Conservation (phyloP, 2,888 invertebrate genomes). For the Noctua comes region DNA sequence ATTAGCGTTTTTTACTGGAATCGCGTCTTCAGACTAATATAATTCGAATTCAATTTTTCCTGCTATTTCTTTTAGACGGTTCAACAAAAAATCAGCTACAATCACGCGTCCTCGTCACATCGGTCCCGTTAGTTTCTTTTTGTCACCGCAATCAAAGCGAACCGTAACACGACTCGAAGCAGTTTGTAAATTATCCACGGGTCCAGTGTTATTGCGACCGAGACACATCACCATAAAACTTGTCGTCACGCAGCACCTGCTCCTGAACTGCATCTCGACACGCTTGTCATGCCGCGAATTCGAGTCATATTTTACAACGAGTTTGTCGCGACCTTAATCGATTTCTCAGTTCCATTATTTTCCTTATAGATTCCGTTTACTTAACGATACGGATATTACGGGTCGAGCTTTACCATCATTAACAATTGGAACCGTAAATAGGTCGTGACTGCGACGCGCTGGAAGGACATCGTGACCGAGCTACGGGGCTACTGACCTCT, state of each 20-base stretch:
- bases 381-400: conserved; percentile 60
- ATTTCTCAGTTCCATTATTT: conserved; percentile 70
- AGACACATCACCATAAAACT: conserved; percentile 71
- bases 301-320: conserved; percentile 70
- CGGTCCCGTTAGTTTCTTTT: conserved; percentile 81
- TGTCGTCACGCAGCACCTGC: conserved; percentile 74
- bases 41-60: conserved; percentile 36
- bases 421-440: conserved; percentile 86
- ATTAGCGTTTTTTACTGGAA: conserved; percentile 21
- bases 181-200: conserved; percentile 81
- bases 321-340: conserved; percentile 77
- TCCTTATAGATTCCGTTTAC: conserved; percentile 59
- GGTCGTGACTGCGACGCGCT: conserved; percentile 84
- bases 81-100: conserved; percentile 68
- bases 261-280: conserved; percentile 68
- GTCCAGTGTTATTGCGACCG: conserved; percentile 69
- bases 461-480: conserved; percentile 85
- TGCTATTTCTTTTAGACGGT: conserved; percentile 46
- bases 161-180: conserved; percentile 72
- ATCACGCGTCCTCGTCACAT: conserved; percentile 65
- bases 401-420: conserved; percentile 69
- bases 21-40: conserved; percentile 14
- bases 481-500: conserved; percentile 85
- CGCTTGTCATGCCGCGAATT: conserved; percentile 74
- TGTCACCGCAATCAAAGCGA: conserved; percentile 71